Evolutionary conservation across 2,888 invertebrate genomes (phyloP), one percentile per base, ranked within the genome.

Genomic region (Masnerella sp.): DNA sequence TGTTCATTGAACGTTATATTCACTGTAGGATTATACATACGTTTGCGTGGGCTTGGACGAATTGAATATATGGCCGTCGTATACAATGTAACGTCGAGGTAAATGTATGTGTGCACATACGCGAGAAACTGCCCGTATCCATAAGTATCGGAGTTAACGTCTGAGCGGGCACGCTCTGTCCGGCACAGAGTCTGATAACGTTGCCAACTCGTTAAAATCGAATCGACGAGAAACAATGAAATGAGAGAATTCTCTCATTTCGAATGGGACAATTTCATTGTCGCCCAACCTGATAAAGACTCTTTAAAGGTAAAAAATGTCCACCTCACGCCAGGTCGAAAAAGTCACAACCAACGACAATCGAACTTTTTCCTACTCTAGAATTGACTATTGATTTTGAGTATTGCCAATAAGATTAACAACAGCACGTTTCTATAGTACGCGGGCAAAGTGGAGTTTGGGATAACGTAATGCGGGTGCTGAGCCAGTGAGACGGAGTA

Each of bases 121-220:
- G 22, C 14, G 25, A 12, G 61, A 68, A 69, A 68, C 42, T 40
- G 78, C 36, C 22, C 8, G 36, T 42, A 30, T 22, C 30, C 17
- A 42, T 56, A 47, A 40, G 80, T 82, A 83, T 82, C 80, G 80
- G 80, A 78, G 80, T 83, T 83, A 82, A 83, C 83, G 82, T 82
- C 77, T 76, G 80, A 78, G 79, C 79, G 80, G 81, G 77, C 81
- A 80, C 79, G 76, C 75, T 77, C 76, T 67, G 74, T 36, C 76
- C 64, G 74, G 69, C 54, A 2, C 12, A 59, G 12, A 20, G 61
- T 75, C 79, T 79, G 82, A 83, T 83, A 81, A 77, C 79, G 79
- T 77, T 82, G 82, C 80, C 79, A 82, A 81, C 82, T 83, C 80
- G 82, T 82, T 81, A 82, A 80, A 75, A 81, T 80, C 79, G 79